These are phyloP conservation scores for Lipophrys pholis DNA, from an alignment of 2,113 vertebrate genomes.

Conservation along the genomic window DNA sequence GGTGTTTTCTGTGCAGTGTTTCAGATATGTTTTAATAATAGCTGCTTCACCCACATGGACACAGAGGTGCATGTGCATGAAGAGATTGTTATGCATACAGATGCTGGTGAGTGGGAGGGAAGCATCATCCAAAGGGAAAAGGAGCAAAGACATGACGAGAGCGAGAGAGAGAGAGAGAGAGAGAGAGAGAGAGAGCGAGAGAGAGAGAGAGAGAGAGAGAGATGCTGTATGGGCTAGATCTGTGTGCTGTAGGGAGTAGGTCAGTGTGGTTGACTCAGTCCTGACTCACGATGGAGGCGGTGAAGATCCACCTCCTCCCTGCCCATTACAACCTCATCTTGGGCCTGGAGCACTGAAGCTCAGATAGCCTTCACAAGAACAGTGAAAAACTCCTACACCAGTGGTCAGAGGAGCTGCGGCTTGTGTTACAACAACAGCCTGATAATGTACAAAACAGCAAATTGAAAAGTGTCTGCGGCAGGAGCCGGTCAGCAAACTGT, in stretches of 20 bases:
- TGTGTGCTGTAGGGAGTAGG: slow-evolving; percentile 76
- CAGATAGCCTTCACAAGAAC: slow-evolving; percentile 50
- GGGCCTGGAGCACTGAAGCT: slow-evolving; percentile 54
- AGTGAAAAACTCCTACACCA: slow-evolving; percentile 49
- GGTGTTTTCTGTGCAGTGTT: slow-evolving; percentile 41
- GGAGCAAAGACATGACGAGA: not conserved
- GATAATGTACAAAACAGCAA: not conserved
- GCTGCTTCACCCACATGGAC: slow-evolving; percentile 51
- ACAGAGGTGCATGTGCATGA: slow-evolving; percentile 42
- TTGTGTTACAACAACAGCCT: slow-evolving; percentile 27
- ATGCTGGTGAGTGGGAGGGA: slow-evolving; percentile 72
- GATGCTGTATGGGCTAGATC: slow-evolving; percentile 49
- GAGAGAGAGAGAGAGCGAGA: not conserved
- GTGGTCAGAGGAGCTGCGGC: slow-evolving; percentile 22
- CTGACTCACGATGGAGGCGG: slow-evolving; percentile 77
- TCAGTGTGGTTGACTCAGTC: slow-evolving; percentile 77
- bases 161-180: slow-evolving; percentile 14
- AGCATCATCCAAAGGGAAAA: slow-evolving; percentile 56
- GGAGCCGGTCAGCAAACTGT: no score
- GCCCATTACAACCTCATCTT: slow-evolving; percentile 67
- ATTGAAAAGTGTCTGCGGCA: no score
- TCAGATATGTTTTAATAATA: slow-evolving; percentile 62
- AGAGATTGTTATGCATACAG: slow-evolving; percentile 68
- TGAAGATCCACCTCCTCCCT: slow-evolving; percentile 76
- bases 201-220: slow-evolving; percentile 2